A percentile compares a stretch with the other conserved stretches of the same genome.
These are phyloP conservation scores for Heterotilapia buettikoferi DNA, from an alignment of 2,113 vertebrate species.

Conservation along the genomic window DNA sequence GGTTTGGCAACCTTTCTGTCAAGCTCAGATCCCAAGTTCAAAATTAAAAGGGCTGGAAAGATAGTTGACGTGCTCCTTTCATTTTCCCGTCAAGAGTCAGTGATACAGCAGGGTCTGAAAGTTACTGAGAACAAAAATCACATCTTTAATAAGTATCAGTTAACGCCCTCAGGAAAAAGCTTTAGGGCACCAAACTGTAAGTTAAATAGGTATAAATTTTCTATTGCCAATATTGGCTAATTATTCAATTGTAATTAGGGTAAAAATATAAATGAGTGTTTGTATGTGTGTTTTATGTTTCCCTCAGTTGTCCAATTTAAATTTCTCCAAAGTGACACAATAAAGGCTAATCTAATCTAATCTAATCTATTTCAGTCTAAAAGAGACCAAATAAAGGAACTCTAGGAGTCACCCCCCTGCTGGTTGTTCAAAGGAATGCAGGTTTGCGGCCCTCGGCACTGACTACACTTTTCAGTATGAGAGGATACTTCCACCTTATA, in stretches of 20 bases:
- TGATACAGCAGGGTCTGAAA: neutral
- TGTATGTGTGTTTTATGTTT: neutral
- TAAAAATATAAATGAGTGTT: neutral
- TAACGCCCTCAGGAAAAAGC: neutral
- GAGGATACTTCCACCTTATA: neutral
- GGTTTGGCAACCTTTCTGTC: neutral
- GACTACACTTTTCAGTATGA: neutral
- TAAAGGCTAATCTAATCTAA: neutral
- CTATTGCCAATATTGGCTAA: neutral
- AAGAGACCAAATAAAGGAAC: neutral
- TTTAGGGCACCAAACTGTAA: neutral
- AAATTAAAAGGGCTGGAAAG: neutral
- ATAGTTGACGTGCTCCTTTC: neutral
- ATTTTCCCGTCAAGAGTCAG: neutral
- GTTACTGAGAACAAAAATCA: neutral
- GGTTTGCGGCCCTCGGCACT: neutral
- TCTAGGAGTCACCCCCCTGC: neutral
- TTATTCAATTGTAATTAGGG: neutral
- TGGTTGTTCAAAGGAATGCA: neutral
- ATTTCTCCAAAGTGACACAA: neutral
- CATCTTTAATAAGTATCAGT: neutral
- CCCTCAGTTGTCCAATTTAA: neutral
- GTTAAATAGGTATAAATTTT: neutral
- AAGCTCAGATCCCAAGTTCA: neutral
- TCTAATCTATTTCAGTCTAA: neutral